phyloP scores from a whole-genome alignment of 2,888 invertebrate genomes.

The Heteropelma amictum region DNA sequence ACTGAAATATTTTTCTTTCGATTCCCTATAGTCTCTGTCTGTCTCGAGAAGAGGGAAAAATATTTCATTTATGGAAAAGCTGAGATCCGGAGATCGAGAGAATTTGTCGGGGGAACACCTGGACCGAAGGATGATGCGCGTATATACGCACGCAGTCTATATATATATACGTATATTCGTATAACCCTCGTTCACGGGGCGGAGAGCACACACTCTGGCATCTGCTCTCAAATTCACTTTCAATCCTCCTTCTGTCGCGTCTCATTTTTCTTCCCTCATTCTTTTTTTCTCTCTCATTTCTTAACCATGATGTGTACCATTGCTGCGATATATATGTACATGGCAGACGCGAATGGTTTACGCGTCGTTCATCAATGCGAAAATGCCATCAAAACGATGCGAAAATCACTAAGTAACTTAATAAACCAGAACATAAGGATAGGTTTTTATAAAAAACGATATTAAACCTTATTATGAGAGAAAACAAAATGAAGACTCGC shows the following conservation, averaged over 20 bases:
- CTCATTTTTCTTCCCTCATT: conserved; percentile 48
- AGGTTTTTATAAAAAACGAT: background rate
- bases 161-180: conserved; percentile 19
- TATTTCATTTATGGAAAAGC: conserved; percentile 30
- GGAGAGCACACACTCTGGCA: conserved; percentile 40
- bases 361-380: conserved; percentile 39
- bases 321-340: conserved; percentile 18
- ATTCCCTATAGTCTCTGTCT: background rate
- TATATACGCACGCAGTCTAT: too few relatives aligned
- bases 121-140: conserved; percentile 54
- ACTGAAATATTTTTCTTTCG: background rate
- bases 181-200: conserved; percentile 40
- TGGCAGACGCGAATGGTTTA: too few relatives aligned
- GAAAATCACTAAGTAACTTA: background rate
- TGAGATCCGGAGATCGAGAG: conserved; percentile 6
- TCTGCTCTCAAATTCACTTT: conserved; percentile 49
- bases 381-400: conserved; percentile 30
- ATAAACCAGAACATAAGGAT: background rate
- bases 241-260: conserved; percentile 50
- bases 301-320: conserved; percentile 1
- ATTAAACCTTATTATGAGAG: too few relatives aligned
- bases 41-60: background rate
- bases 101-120: conserved; percentile 51
- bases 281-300: conserved; percentile 13
- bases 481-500: too few relatives aligned